Evolutionary conservation across 2,888 invertebrate genomes (phyloP).

Genomic region (Amblyjoppa fuscipennis): DNA sequence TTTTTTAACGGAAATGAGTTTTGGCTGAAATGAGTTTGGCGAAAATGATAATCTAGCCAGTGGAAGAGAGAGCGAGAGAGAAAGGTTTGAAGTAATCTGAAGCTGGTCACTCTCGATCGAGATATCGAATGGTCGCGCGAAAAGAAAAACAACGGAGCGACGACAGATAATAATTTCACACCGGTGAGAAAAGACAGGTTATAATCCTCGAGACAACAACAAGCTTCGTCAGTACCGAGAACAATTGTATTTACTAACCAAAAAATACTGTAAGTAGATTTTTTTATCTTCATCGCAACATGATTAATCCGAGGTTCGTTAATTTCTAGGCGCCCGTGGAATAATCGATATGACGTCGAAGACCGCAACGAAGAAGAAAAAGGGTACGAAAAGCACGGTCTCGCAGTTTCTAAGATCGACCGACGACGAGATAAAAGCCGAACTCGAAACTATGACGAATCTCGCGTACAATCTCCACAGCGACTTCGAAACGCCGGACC

Average conservation of each 20-base stretch:
- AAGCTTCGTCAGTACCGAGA: background rate
- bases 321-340: conserved; percentile 7
- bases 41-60: no score
- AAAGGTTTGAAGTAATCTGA: background rate
- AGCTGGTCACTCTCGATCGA: conserved; percentile 24
- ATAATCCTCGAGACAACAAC: conserved; percentile 25
- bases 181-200: conserved; percentile 18
- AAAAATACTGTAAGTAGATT: background rate
- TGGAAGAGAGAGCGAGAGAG: no score
- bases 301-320: background rate
- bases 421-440: conserved; percentile 90
- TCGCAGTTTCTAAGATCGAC: conserved; percentile 81
- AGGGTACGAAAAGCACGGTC: conserved; percentile 70
- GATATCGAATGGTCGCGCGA: conserved; percentile 1
- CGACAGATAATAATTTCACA: background rate
- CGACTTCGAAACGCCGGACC: conserved; percentile 43
- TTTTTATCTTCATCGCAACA: background rate
- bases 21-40: no score
- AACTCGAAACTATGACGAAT: conserved; percentile 89
- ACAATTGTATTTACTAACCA: background rate
- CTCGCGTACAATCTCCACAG: conserved; percentile 80
- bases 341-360: conserved; percentile 51
- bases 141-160: background rate
- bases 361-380: conserved; percentile 73
- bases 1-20: no score